phyloP scores from a whole-genome alignment of 2,113 vertebrate genomes.

The Neotoma lepida region DNA sequence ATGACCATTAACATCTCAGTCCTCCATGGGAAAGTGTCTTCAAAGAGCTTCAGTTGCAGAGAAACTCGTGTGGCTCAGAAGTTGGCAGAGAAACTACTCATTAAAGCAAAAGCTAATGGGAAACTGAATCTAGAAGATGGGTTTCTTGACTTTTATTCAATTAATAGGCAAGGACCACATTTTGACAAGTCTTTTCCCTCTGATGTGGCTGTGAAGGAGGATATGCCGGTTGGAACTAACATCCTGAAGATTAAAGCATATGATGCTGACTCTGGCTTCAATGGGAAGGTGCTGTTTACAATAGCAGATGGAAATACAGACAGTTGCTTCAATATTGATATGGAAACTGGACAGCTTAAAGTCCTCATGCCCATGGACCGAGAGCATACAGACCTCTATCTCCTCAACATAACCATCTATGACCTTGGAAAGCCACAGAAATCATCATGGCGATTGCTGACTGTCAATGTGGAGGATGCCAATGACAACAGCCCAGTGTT shows the following conservation, averaged over 20 bases:
- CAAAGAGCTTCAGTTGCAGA: constrained; percentile 93
- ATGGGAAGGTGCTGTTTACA: constrained; percentile 93
- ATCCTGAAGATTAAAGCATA: constrained; percentile 93
- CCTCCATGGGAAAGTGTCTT: constrained; percentile 90
- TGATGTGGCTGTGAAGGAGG: constrained; percentile 92
- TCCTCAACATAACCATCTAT: constrained; percentile 96
- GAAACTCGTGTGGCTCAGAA: constrained; percentile 96
- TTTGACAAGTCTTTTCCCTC: constrained; percentile 96
- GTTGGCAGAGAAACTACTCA: constrained; percentile 96
- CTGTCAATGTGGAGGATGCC: constrained; percentile 92
- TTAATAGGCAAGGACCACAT: constrained; percentile 95
- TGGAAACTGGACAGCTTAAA: constrained; percentile 91
- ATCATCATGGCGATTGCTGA: constrained; percentile 92
- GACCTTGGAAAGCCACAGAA: constrained; percentile 96
- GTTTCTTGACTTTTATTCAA: constrained; percentile 95
- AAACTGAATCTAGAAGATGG: constrained; percentile 93
- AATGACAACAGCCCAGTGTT: constrained; percentile 96
- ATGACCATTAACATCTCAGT: constrained; percentile 97
- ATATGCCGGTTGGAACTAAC: constrained; percentile 89
- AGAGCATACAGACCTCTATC: constrained; percentile 93
- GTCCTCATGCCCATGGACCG: constrained; percentile 95
- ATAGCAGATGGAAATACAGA: constrained; percentile 95
- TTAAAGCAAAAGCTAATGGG: constrained; percentile 93
- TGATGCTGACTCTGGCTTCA: constrained; percentile 96
- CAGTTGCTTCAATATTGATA: constrained; percentile 93